phyloP scores from a whole-genome alignment of 2,113 vertebrate genomes.

The Etheostoma cragini region DNA sequence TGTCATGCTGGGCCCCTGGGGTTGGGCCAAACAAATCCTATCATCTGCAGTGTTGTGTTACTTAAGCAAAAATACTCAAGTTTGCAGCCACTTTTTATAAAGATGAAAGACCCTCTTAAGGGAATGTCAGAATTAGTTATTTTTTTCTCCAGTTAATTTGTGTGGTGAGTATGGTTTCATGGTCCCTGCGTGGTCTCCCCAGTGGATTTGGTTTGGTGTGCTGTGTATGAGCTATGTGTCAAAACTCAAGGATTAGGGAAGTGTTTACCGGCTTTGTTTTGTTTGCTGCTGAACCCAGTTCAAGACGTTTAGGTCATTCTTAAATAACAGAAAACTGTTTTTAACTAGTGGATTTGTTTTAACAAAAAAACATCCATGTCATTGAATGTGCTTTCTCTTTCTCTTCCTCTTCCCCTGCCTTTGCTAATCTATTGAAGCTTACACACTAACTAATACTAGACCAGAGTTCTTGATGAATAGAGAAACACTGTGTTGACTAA shows the following conservation, averaged over 20 bases:
- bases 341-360: conserved; percentile 34
- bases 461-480: conserved; percentile 71
- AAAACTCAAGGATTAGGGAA: conserved; percentile 54
- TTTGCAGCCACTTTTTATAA: conserved; percentile 83
- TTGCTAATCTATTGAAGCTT: conserved; percentile 59
- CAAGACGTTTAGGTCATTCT: conserved; percentile 28
- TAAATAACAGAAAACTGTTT: conserved; percentile 31
- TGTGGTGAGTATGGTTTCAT: conserved; percentile 71
- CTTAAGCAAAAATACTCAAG: conserved; percentile 77
- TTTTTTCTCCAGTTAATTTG: conserved; percentile 80
- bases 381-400: conserved; percentile 38
- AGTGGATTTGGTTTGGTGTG: conserved; percentile 69
- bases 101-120: conserved; percentile 84
- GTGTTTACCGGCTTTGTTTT: conserved; percentile 55
- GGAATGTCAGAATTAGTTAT: conserved; percentile 81
- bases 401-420: conserved; percentile 25
- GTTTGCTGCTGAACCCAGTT: conserved; percentile 42
- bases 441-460: conserved; percentile 56
- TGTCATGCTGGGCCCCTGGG: conserved; percentile 76
- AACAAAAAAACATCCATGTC: conserved; percentile 28
- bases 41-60: conserved; percentile 79
- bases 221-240: conserved; percentile 73
- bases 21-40: conserved; percentile 73
- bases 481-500: conserved; percentile 78
- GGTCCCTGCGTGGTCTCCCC: conserved; percentile 70